A percentile compares a stretch with the other conserved stretches of the same genome.
These are phyloP conservation scores for Agrotis clavis DNA, from an alignment of 2,888 invertebrate species.

Conservation along the genomic window DNA sequence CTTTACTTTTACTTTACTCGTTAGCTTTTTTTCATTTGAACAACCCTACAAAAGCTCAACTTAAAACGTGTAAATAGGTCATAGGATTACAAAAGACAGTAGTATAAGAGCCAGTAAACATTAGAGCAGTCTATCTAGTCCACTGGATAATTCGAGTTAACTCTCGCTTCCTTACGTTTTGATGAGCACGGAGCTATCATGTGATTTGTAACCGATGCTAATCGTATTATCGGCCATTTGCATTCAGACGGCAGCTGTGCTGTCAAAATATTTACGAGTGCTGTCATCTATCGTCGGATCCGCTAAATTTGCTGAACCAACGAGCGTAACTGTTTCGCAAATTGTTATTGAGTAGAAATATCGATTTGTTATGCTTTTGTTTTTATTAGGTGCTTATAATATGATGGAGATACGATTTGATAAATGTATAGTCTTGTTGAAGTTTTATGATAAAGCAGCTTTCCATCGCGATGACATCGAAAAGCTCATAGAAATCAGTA, in stretches of 20 bases:
- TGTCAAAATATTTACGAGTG: conserved; percentile 67
- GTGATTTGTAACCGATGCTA: conserved; percentile 62
- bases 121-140: conserved; percentile 14
- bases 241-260: conserved; percentile 56
- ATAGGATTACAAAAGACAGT: conserved; percentile 8
- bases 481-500: background rate
- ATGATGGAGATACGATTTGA: too few species aligned
- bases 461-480: background rate
- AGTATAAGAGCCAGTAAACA: conserved; percentile 32
- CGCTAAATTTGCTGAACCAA: conserved; percentile 54
- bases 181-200: conserved; percentile 57
- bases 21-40: too few species aligned
- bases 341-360: conserved; percentile 55
- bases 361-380: conserved; percentile 33
- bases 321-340: conserved; percentile 42
- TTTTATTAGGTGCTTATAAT: conserved; percentile 32
- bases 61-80: background rate
- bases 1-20: background rate
- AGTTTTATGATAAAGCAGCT: background rate
- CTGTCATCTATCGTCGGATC: conserved; percentile 59
- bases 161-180: conserved; percentile 59
- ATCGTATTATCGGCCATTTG: conserved; percentile 62
- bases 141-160: conserved; percentile 45
- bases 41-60: background rate
- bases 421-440: background rate